A percentile compares a stretch with the other conserved stretches of the same genome.
phyloP scores from a whole-genome alignment of 30 jellyfish, hydroid and myxozoan genomes.

The Catostylus mosaicus region DNA sequence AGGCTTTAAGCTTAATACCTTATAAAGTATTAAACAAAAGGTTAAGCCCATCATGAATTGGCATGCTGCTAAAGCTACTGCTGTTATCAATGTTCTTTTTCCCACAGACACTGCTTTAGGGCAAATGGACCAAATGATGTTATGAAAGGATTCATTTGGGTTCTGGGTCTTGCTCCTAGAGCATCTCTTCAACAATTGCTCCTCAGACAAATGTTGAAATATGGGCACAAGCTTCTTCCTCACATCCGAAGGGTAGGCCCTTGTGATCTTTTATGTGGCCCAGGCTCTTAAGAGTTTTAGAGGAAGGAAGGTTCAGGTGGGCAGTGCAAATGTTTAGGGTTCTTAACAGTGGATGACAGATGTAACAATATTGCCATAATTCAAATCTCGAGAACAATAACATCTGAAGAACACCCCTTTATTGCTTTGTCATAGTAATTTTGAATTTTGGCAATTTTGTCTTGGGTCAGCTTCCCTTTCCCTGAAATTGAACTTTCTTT shows the following conservation, averaged over 20 bases:
- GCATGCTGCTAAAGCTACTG: conserved; percentile 33
- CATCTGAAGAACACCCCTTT: conserved; percentile 19
- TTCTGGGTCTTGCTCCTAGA: conserved; percentile 51
- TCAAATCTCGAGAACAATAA: background rate
- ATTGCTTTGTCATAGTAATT: conserved; percentile 40
- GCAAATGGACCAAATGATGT: conserved; percentile 25
- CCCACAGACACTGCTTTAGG: conserved; percentile 48
- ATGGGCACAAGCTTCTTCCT: background rate
- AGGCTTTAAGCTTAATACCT: conserved; percentile 9
- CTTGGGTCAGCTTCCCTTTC: conserved; percentile 30
- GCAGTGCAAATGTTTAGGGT: conserved; percentile 37
- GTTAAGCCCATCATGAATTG: conserved; percentile 48
- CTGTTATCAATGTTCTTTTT: conserved; percentile 39
- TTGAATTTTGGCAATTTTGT: conserved; percentile 30
- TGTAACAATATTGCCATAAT: conserved; percentile 44
- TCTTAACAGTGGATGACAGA: conserved; percentile 33
- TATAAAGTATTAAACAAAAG: conserved; percentile 18
- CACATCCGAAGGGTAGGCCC: conserved; percentile 11
- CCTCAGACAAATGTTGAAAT: conserved; percentile 11
- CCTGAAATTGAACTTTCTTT: conserved; percentile 27
- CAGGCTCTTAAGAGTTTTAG: conserved; percentile 12
- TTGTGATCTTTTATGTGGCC: conserved; percentile 18
- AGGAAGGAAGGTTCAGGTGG: conserved; percentile 24
- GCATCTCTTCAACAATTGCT: conserved; percentile 14
- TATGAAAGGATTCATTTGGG: conserved; percentile 59